phyloP scores from a whole-genome alignment of 2,113 vertebrate genomes.

The Balaeniceps rex region DNA sequence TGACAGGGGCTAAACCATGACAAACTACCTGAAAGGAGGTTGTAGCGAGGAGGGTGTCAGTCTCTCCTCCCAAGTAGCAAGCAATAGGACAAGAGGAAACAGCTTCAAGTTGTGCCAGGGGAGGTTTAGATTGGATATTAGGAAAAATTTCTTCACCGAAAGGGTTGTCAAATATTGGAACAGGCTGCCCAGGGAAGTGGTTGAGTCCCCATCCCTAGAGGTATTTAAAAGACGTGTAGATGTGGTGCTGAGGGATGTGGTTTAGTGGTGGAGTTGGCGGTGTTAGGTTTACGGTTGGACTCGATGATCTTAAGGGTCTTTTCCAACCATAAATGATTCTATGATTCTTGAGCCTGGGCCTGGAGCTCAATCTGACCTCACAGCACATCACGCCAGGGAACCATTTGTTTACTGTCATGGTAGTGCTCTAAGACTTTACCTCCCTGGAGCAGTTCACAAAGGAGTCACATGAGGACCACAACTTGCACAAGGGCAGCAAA shows the following conservation, averaged over 20 bases:
- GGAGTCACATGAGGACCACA: not conserved
- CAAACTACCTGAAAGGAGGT: not conserved
- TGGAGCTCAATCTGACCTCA: not conserved
- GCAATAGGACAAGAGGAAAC: not conserved
- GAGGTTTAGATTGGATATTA: not conserved
- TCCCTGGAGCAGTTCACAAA: not conserved
- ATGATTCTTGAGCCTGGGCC: not conserved
- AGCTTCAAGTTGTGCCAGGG: not conserved
- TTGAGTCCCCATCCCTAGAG: not conserved
- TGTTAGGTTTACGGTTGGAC: not conserved
- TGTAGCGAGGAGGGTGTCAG: rapidly evolving
- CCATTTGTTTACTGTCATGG: not conserved
- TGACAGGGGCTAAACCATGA: too few species aligned
- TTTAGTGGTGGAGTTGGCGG: not conserved
- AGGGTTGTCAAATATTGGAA: not conserved
- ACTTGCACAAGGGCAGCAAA: not conserved
- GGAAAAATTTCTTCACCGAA: not conserved
- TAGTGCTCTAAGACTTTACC: not conserved
- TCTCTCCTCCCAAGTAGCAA: not conserved
- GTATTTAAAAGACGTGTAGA: rapidly evolving
- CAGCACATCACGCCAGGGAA: not conserved
- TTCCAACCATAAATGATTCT: not conserved
- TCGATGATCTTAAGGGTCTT: not conserved
- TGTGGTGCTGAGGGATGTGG: not conserved
- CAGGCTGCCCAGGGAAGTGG: not conserved